These are phyloP conservation scores for Cerastoderma edule DNA, from an alignment of 2,888 invertebrate genomes.

Conservation along the genomic window DNA sequence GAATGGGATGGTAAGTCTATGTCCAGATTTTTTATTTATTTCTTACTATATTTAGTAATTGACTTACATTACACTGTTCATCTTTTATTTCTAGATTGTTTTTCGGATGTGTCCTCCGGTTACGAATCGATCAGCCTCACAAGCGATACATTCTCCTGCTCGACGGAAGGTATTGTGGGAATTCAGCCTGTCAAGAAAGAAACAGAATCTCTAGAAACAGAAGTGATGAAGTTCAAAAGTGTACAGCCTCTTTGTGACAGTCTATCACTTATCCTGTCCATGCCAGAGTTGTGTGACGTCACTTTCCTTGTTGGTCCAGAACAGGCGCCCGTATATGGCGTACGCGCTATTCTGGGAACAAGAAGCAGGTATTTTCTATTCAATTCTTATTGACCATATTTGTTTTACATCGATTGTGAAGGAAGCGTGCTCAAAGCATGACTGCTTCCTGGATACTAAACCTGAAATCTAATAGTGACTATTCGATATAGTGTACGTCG, in stretches of 20 bases:
- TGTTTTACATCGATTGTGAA: background rate
- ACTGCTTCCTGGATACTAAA: background rate
- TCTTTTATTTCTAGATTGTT: slow-evolving; percentile 13
- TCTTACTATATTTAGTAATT: too few species aligned
- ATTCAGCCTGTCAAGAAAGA: background rate
- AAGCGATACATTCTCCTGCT: background rate
- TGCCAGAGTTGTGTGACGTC: slow-evolving; percentile 18
- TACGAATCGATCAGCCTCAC: background rate
- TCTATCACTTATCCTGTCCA: slow-evolving; percentile 10
- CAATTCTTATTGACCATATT: background rate
- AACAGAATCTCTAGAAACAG: too few species aligned
- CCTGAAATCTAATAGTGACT: background rate
- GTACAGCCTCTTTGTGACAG: slow-evolving; percentile 1
- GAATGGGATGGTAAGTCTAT: background rate
- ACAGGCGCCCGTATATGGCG: background rate
- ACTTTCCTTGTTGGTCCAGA: slow-evolving; percentile 5
- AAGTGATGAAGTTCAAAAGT: background rate
- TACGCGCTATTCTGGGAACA: background rate
- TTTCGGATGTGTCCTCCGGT: background rate
- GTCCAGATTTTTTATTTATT: background rate
- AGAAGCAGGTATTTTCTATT: slow-evolving; percentile 1
- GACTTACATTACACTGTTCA: too few species aligned
- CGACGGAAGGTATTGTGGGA: background rate
- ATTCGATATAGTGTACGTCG: too few species aligned
- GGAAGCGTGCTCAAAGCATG: background rate